These are phyloP conservation scores for Drosophila truncata DNA, from an alignment of 1,140 invertebrate species.

Conservation along the genomic window DNA sequence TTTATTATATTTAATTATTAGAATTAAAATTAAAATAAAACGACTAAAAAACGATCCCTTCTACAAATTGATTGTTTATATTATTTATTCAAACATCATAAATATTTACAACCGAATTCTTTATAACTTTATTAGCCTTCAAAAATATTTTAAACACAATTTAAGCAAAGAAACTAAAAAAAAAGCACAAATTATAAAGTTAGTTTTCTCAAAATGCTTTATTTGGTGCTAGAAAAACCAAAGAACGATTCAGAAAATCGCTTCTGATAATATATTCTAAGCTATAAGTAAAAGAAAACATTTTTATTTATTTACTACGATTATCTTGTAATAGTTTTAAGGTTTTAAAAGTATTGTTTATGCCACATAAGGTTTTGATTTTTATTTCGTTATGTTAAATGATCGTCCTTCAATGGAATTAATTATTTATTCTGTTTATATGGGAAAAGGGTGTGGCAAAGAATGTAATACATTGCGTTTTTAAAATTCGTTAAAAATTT, in stretches of 20 bases:
- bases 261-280: background rate
- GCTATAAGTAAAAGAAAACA: constrained; percentile 7
- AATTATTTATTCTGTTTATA: constrained; percentile 6
- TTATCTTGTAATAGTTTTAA: constrained; percentile 23
- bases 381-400: background rate
- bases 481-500: constrained; percentile 16
- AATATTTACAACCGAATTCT: background rate
- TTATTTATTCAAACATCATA: background rate
- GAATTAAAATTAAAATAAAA: no score
- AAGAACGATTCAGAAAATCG: background rate
- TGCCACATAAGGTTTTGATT: constrained; percentile 27
- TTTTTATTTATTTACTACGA: constrained; percentile 22
- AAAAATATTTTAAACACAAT: background rate
- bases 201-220: constrained; percentile 3
- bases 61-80: no score
- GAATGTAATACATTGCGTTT: constrained; percentile 12
- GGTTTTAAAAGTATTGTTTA: constrained; percentile 35
- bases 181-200: no score
- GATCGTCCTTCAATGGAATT: constrained; percentile 13
- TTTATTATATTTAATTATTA: no score
- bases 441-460: constrained; percentile 12
- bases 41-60: no score
- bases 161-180: background rate
- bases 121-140: no score
- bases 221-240: constrained; percentile 3